Base-by-base conservation (phyloP, 1,140 invertebrate genomes). In the Papilio xuthus region DNA sequence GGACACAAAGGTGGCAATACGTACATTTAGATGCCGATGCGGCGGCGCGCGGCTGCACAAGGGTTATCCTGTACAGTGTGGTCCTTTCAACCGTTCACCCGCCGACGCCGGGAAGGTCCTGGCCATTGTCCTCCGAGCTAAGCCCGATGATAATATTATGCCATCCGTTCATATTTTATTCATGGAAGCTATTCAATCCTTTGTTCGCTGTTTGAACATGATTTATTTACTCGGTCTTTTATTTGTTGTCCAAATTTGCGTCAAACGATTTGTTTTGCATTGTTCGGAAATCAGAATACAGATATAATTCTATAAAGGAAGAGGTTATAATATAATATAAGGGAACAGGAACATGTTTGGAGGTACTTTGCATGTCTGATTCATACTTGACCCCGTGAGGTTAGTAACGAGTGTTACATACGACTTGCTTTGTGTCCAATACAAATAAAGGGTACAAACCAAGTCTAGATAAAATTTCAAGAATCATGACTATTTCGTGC, bases 151-250 rank as follows among this genome's bases (percentile, higher is more conserved):
- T 67, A 67, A 28, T 67, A 67, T 67, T 67, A 67, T 67, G 60
- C 60, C 60, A 67, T 67, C 60, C 60, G 60, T 67, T 67, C 60
- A 67, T 67, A 67, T 67, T 67, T 67, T 67, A 67, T 67, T 67
- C 60, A 67, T 67, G 60, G 60, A 67, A 12, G 60, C 60, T 67
- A 67, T 28, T 67, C 60, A 67, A 67, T 67, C 60, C 60, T 67
- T 67, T 67, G 60, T 67, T 67, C 60, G 60, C 60, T 67, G 26
- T 67, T 67, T 67, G 60, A 28, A 67, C 60, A 67, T 67, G 60
- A 67, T 67, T 67, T 67, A 67, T 67, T 67, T 67, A 67, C 60
- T 67, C 23, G 60, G 60, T 67, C 60, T 67, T 67, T 67, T 67
- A 67, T 67, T 32, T 67, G 60, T 67, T 67, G 60, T 28, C 60